phyloP scores from a whole-genome alignment of 2,797 vertebrate genomes.

The Falco peregrinus region DNA sequence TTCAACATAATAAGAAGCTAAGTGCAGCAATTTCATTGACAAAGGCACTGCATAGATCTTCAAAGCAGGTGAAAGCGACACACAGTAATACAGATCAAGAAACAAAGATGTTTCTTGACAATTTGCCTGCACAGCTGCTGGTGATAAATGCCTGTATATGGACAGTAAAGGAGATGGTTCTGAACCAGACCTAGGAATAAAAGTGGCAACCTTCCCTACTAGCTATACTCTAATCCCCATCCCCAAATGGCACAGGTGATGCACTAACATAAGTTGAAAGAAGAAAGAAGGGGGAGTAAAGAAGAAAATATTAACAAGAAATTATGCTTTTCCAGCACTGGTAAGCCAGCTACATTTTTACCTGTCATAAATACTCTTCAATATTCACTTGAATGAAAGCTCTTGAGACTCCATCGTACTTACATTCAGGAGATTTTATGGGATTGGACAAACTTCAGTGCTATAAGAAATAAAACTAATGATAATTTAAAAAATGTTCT shows the following conservation, averaged over 20 bases:
- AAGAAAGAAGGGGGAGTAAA: background rate
- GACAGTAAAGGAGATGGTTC: background rate
- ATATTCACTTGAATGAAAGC: background rate
- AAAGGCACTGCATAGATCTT: background rate
- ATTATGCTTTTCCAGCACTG: background rate
- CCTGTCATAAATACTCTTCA: background rate
- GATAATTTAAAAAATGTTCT: background rate
- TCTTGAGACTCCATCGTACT: background rate
- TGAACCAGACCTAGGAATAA: background rate
- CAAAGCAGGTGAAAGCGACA: background rate
- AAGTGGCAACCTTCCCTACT: background rate
- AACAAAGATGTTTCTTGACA: background rate
- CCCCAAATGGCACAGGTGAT: background rate
- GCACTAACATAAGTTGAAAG: background rate
- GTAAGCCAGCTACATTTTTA: background rate
- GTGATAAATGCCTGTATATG: background rate
- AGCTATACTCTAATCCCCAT: background rate
- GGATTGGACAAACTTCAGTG: background rate
- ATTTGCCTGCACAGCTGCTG: background rate
- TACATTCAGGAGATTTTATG: background rate
- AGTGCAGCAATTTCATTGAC: background rate
- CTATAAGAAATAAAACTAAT: background rate
- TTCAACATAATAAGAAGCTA: background rate
- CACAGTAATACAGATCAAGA: background rate
- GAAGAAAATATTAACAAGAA: background rate